These are phyloP conservation scores for Epinephelus malabaricus DNA, from an alignment of 2,797 vertebrate species.

Conservation along the genomic window DNA sequence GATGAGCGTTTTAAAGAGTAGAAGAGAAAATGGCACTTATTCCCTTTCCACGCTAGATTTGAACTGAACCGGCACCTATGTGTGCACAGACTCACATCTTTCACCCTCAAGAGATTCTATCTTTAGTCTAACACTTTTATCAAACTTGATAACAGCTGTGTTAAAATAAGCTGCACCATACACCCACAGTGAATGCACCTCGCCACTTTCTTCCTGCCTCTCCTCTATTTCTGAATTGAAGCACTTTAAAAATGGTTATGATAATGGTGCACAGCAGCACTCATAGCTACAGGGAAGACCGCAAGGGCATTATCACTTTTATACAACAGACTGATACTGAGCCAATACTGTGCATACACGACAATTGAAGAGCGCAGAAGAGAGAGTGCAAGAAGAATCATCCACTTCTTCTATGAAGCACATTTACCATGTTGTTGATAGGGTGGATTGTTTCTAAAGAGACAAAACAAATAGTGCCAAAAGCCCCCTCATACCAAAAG, in stretches of 20 bases:
- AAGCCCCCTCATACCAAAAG: neutral
- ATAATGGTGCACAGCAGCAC: neutral
- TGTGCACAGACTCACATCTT: neutral
- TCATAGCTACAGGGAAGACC: neutral
- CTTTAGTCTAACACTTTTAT: conserved; percentile 6
- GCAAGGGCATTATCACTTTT: neutral
- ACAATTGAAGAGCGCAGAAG: neutral
- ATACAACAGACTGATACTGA: neutral
- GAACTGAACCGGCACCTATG: neutral
- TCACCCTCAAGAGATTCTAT: conserved; percentile 24
- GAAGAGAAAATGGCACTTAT: conserved; percentile 14
- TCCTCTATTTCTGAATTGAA: neutral
- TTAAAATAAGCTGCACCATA: conserved; percentile 27
- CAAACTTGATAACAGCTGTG: neutral
- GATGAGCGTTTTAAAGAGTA: conserved; percentile 26
- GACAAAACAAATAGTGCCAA: neutral
- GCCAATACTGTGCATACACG: neutral
- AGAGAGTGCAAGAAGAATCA: no score
- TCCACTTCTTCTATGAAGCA: neutral
- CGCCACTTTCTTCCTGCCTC: neutral
- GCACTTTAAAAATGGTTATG: neutral
- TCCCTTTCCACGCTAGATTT: conserved; percentile 1
- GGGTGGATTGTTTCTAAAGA: neutral
- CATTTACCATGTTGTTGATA: neutral
- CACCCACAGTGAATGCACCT: neutral